Evolutionary conservation across 2,888 invertebrate genomes (phyloP), one percentile per base, ranked within the genome.

Genomic region (Serrognathus titanus): DNA sequence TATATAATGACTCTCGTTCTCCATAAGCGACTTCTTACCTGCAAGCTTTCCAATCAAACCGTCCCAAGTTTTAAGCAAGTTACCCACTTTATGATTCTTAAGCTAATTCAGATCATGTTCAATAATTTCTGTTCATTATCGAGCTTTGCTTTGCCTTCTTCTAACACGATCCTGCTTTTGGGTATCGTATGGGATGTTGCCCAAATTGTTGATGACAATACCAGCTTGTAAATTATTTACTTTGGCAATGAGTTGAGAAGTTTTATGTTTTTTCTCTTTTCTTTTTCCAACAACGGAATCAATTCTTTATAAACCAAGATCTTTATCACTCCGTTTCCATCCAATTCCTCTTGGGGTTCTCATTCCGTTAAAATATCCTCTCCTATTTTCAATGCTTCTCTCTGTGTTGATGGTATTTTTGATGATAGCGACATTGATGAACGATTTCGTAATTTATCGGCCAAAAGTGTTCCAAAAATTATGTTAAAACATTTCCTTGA

Each of bases 31-130:
- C 24, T 31, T 31, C 24, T 31, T 31, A 31, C 4, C 65, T 69
- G 84, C 83, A 58, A 85, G 73, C 73, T 84, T 78, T 47, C 79
- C 81, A 63, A 85, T 81, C 61, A 86, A 71, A 64, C 84, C 85
- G 61, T 85, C 84, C 8, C 84, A 79, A 66, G 83, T 82, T 78
- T 83, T 83, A 63, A 85, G 78, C 64, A 84, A 78, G 71, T 82
- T 83, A 74, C 82, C 83, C 79, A 85, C 83, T 66, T 84, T 80
- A 56, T 83, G 80, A 54, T 82, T 82, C 57, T 81, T 82, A 65
- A 84, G 83, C 51, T 83, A 82, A 51, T 84, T 83, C 8, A 85
- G 71, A 57, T 83, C 81, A 52, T 82, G 80, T 37, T 85, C 83
- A 62, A 78, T 71, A 53, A 68, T 57, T 71, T 73, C 49, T 71